phyloP scores from a whole-genome alignment of 2,797 vertebrate species.

The Pelodytes ibericus region DNA sequence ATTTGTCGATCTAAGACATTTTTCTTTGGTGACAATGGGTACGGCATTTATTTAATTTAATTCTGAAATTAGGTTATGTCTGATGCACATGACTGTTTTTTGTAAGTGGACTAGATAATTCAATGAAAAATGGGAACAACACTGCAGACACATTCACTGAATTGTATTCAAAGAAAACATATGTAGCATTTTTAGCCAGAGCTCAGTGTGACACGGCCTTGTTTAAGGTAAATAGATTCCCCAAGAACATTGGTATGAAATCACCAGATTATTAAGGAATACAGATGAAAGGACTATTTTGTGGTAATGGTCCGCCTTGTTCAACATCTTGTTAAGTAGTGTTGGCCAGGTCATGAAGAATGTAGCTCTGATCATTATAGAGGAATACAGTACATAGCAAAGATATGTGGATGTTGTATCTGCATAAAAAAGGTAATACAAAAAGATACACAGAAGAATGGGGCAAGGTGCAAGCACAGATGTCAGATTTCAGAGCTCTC shows the following conservation, averaged over 20 bases:
- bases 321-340: background rate
- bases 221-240: background rate
- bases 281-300: background rate
- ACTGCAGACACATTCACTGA: background rate
- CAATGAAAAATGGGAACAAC: background rate
- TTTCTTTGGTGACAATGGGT: constrained; percentile 11
- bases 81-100: background rate
- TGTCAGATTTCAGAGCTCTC: no score
- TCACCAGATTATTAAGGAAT: constrained; percentile 5
- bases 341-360: no score
- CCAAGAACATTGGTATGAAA: background rate
- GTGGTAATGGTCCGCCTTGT: background rate
- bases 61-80: constrained; percentile 20
- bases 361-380: no score
- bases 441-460: no score
- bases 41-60: constrained; percentile 23
- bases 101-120: constrained; percentile 13
- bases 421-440: no score
- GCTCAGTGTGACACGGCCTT: background rate
- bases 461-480: no score
- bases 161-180: background rate
- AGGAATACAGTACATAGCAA: no score
- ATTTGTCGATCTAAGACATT: constrained; percentile 10
- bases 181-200: background rate
- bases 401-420: no score